A percentile compares a stretch with the other conserved stretches of the same genome.
phyloP scores from a whole-genome alignment of 2,113 vertebrate species.

The Cyprinus carpio region DNA sequence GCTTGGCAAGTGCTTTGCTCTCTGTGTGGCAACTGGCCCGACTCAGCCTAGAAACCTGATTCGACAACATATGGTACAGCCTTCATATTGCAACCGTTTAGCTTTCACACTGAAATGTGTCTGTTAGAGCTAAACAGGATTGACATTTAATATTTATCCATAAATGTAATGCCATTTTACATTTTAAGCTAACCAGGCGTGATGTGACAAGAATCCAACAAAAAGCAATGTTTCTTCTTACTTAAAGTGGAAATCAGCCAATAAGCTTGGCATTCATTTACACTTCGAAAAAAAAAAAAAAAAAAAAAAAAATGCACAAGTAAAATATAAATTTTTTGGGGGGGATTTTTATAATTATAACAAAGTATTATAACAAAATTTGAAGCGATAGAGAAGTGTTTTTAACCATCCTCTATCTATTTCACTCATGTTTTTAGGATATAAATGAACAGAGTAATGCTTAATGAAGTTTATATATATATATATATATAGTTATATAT shows the following conservation, averaged over 20 bases:
- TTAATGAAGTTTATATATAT: not conserved
- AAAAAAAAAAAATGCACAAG: no score
- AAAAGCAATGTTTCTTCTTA: not conserved
- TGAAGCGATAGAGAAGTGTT: not conserved
- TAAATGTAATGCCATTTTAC: not conserved
- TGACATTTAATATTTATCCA: not conserved
- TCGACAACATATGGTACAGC: not conserved
- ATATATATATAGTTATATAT: no score
- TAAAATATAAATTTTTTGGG: no score
- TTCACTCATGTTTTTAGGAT: not conserved
- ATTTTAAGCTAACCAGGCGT: not conserved
- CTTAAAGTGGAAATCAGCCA: not conserved
- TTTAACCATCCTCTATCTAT: not conserved
- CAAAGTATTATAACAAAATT: not conserved
- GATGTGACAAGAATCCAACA: not conserved
- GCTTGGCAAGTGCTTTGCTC: not conserved
- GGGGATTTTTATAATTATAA: no score
- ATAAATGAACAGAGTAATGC: not conserved
- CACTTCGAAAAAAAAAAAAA: not conserved
- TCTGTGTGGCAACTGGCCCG: not conserved
- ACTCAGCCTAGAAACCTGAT: not conserved
- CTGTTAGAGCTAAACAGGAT: not conserved
- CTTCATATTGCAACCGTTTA: not conserved
- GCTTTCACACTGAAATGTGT: not conserved
- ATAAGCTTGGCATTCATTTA: not conserved